These are phyloP conservation scores for Phylloscopus whistleri DNA, from an alignment of 2,113 vertebrate genomes.

Conservation along the genomic window DNA sequence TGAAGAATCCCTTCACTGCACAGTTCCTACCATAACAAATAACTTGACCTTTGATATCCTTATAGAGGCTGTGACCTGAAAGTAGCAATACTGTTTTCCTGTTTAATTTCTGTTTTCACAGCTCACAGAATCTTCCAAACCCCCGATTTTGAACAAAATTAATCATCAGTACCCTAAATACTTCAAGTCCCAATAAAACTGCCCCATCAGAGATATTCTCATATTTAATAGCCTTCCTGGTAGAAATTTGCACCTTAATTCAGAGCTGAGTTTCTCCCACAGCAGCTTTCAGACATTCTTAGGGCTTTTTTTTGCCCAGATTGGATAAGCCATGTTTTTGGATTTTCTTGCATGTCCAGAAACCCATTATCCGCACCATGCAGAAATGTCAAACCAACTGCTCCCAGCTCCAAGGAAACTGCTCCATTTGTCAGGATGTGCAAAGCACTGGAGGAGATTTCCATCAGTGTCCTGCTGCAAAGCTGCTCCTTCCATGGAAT, in stretches of 20 bases:
- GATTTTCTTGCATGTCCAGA: neutral
- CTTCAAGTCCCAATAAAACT: neutral
- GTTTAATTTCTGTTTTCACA: neutral
- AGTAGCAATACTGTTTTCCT: neutral
- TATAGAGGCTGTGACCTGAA: neutral
- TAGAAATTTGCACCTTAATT: neutral
- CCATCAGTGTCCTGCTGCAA: neutral
- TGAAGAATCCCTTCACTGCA: neutral
- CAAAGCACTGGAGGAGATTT: neutral
- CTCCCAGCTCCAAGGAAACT: neutral
- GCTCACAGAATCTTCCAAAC: neutral
- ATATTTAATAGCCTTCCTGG: neutral
- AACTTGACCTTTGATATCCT: neutral
- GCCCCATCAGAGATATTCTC: neutral
- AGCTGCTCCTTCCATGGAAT: neutral
- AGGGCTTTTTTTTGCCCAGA: neutral
- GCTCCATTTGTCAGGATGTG: neutral
- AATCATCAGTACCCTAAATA: neutral
- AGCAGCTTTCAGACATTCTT: neutral
- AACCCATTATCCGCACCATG: fast-evolving
- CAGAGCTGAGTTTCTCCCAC: neutral
- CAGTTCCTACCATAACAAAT: neutral
- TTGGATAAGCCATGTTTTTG: neutral
- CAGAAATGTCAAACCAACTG: neutral
- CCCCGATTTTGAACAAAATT: neutral